Base-by-base conservation (phyloP, 2,888 invertebrate species). In the Hirtodrosophila cameraria region DNA sequence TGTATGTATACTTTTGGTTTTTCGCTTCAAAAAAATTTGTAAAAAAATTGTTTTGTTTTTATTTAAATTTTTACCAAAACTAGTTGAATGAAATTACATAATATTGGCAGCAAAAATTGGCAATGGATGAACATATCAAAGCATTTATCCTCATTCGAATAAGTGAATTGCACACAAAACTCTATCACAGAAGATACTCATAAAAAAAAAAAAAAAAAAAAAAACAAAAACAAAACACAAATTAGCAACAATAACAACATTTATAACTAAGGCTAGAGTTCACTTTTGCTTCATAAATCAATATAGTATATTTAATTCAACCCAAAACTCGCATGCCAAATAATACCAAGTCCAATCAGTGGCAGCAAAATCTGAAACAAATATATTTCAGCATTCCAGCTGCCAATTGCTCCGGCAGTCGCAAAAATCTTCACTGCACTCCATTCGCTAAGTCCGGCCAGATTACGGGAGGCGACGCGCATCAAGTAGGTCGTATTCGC, bases 401-500 rank as follows among this genome's bases (percentile, higher is more conserved):
- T 61, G 27, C 71, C 42, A 41, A n/a, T n/a, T n/a, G 80, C 89
- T 5, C 75, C 66, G 9, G 89, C 71, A 7, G 91, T 91, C 41
- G 82, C 82, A 45, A 90, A 91, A 16, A 72, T 86, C 68, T 87
- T 88, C 49, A 89, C 88, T n/a, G 73, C 75, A 23, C 89, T 90
- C 89, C 90, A 91, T 60, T 91, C 90, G 54, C 91, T 91, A n/a
- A 92, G 86, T 15, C 93, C 93, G 11, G 93, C 93, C 18, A 90
- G 84, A 83, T 93, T 93, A 43, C 89, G 89, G 1, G 92, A 91
- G 31, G 93, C 93, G 1, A 92, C 93, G 25, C 92, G 89, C 68
- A 93, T 89, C 55, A 92, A 90, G 84, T 93, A 93, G 28, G 91
- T 91, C 5, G 93, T 92, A 70, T 92, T 91, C 11, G 89, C 88